Conservation (phyloP, 2,113 vertebrate species). For the Candoia aspera region DNA sequence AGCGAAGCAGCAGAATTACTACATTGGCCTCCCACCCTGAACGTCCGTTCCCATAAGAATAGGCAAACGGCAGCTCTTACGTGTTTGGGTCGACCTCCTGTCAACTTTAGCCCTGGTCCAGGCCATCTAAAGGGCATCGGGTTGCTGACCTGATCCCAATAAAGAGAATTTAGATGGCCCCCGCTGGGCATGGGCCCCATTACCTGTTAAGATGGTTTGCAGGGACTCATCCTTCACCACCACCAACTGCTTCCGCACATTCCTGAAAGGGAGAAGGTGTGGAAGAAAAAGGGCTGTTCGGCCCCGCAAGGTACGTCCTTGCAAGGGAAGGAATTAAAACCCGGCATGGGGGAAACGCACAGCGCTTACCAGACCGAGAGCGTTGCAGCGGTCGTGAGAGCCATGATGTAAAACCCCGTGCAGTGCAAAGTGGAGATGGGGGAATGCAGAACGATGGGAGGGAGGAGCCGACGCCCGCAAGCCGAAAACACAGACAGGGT, state of each 20-base stretch:
- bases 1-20: too few relatives aligned
- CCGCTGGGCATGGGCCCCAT: constrained; percentile 23
- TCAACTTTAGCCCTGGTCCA: too few relatives aligned
- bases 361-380: constrained; percentile 90
- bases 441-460: constrained; percentile 86
- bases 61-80: too few relatives aligned
- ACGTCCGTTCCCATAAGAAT: too few relatives aligned
- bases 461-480: constrained; percentile 91
- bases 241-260: constrained; percentile 87
- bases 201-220: constrained; percentile 90
- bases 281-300: background rate
- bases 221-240: constrained; percentile 94
- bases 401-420: constrained; percentile 91
- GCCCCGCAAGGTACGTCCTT: background rate
- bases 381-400: constrained; percentile 85
- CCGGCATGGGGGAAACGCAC: fast-evolving
- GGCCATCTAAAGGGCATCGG: too few relatives aligned
- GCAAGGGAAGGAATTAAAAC: background rate
- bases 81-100: too few relatives aligned
- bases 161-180: background rate
- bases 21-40: too few relatives aligned
- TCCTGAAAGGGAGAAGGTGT: constrained; percentile 75
- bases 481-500: constrained; percentile 90
- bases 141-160: too few relatives aligned
- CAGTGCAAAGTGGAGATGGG: constrained; percentile 90